Evolutionary conservation across 2,888 invertebrate species (phyloP).

Genomic region (Xanthostigma xanthostigma): DNA sequence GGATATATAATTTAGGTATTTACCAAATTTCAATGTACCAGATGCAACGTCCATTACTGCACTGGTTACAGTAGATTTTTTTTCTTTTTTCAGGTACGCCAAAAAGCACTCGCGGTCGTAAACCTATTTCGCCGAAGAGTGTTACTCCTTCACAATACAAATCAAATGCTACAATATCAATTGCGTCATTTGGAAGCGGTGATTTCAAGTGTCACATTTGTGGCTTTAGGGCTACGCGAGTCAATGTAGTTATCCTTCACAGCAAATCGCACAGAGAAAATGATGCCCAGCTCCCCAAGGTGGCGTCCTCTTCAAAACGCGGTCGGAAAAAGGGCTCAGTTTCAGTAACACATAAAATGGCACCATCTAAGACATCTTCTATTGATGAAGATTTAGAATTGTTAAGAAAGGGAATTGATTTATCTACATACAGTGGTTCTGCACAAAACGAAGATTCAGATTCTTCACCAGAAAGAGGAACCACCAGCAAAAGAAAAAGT

Average conservation of each 20-base stretch:
- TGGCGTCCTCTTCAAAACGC: conserved; percentile 5
- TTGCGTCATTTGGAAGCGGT: neutral
- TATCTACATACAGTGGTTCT: conserved; percentile 8
- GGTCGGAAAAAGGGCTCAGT: conserved; percentile 3
- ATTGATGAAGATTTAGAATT: conserved; percentile 19
- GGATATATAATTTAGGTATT: no score
- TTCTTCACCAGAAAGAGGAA: conserved; percentile 25
- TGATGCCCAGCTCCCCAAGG: conserved; percentile 10
- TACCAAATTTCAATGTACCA: no score
- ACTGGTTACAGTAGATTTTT: no score
- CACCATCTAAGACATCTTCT: conserved; percentile 14
- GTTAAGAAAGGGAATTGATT: conserved; percentile 15
- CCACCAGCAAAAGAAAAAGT: conserved; percentile 27
- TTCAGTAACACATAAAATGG: conserved; percentile 9
- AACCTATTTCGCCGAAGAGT: no score
- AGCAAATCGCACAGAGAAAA: conserved; percentile 51
- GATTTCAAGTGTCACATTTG: conserved; percentile 46
- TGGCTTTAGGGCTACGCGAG: conserved; percentile 46
- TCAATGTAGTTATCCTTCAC: conserved; percentile 61
- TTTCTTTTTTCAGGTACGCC: no score
- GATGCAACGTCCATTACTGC: no score
- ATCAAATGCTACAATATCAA: no score
- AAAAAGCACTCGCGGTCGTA: no score
- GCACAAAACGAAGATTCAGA: conserved; percentile 7
- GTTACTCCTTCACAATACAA: no score